Base-by-base conservation (phyloP, 2,888 invertebrate genomes). In the Phyto melanocephala region DNA sequence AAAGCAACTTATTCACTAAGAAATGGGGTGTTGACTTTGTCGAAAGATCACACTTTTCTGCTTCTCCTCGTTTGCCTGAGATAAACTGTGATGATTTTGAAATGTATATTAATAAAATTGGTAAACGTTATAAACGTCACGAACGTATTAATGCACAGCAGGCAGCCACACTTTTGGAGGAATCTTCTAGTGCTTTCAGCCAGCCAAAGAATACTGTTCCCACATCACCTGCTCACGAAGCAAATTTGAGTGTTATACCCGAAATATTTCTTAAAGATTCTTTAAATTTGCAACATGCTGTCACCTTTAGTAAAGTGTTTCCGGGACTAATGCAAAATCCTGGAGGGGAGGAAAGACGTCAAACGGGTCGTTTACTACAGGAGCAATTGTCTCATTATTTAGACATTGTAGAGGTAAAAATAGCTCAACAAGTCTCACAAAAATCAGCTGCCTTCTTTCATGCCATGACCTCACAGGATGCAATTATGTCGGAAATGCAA, bases 391-490 rank as follows among this genome's bases (percentile, higher is more conserved):
- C 97, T 88, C 97, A 98, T 90, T 98, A 98, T 91, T 92, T 99
- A 88, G 99, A 99, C 92, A 94, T 97, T 79, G 96, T 99, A 58
- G 99, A 99, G 92, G 90, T 90, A 37, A 89, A 87, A 52, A 90
- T 90, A 5, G 90, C 90, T 0, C 88, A 89, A 63, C 90, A 90
- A 35, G 90, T 90, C 37, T 97, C 98, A 33, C 95, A 96, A 87
- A 98, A 98, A 90, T 98, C 98, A 10, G 97, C 97, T 86, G 98
- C 98, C 17, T 99, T 99, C 92, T 99, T 99, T 90, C 96, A 98
- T 91, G 99, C 99, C 0, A 99, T 99, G 96, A 95, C 98, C 71
- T 99, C 99, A 7, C 99, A 99, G 91, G 98, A 99, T 90, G 96
- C 97, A 33, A 95, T 99, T 63, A 97, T 99, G 95, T 97, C 98